A percentile compares a stretch with the other conserved stretches of the same genome.
Evolutionary conservation across 2,888 invertebrate genomes (phyloP).

Genomic region (Phyllotreta cruciferae): DNA sequence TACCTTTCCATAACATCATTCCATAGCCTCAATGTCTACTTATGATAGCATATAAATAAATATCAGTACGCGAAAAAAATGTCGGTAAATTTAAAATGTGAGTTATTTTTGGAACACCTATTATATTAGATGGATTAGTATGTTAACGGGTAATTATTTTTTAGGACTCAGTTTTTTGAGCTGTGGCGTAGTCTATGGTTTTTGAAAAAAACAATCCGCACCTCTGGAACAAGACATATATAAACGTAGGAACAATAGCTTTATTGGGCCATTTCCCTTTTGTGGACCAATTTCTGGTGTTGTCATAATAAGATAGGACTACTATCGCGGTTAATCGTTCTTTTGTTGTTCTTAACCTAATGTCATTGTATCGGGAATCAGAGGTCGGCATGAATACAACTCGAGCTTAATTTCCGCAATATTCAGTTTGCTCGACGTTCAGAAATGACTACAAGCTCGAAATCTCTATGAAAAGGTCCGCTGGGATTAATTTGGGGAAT

Average conservation of each 20-base stretch:
- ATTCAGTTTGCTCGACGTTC: constrained; percentile 21
- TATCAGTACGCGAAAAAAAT: too few species aligned
- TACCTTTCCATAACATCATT: too few species aligned
- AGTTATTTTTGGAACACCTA: too few species aligned
- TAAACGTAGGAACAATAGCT: constrained; percentile 11
- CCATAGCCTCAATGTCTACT: too few species aligned
- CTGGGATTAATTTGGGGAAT: constrained; percentile 11
- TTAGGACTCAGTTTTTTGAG: too few species aligned
- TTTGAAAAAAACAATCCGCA: neutral
- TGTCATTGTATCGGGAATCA: constrained; percentile 17
- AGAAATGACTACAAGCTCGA: constrained; percentile 7
- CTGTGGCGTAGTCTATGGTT: too few species aligned
- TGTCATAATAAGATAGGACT: constrained; percentile 10
- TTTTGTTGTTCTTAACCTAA: constrained; percentile 18
- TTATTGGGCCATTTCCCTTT: constrained; percentile 13
- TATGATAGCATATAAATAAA: too few species aligned
- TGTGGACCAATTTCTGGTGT: constrained; percentile 8
- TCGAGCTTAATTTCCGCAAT: constrained; percentile 18
- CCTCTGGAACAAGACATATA: neutral
- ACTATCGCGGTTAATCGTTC: constrained; percentile 19
- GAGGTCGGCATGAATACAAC: constrained; percentile 14
- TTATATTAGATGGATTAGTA: too few species aligned
- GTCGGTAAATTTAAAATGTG: too few species aligned
- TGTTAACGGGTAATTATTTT: too few species aligned
- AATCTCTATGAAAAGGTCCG: constrained; percentile 12